Base-by-base conservation (phyloP, 2,113 vertebrate species). In the Myodes glareolus region DNA sequence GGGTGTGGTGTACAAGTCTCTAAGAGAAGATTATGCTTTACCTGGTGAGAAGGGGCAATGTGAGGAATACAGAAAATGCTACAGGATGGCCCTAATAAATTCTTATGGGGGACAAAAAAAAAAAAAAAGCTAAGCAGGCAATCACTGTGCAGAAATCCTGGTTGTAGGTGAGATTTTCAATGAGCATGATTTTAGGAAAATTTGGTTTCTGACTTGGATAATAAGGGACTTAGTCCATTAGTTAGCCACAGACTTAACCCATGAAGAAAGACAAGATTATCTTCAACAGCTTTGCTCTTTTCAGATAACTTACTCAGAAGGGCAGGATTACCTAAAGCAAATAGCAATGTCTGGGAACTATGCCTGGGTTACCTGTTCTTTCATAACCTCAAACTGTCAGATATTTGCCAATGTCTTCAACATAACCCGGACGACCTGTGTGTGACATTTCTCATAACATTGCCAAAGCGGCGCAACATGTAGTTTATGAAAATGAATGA, bases 21-120 rank as follows among this genome's bases (percentile, higher is more conserved):
- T 99, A 52, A 98, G 99, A 93, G 99, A 99, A 96, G 99, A 99
- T 73, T 99, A 99, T 19, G 99, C 99, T 90, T 99, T 99, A 99
- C 99, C 99, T 0, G 99, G 99, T 91, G 99, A 99, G 96, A 99
- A 99, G 97, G 99, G 99, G 96, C 99, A 99, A 98, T 99, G 99
- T 65, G 99, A 99, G 97, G 99, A 99, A 85, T 99, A 99, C 11
- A 99, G 99, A 70, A 98, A 50, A 99, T 99, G 99, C 98, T 99
- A 95, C 99, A 99, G 97, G 99, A 99, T 0, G 99, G 99, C 97
- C 99, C 99, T 90, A 99, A 99, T 96, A 99, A 99, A 85, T 99
- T 99, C 29, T 99, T 99, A 0, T 99, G 99, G 25, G 99, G 99
- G 96, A 99, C 99, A 99, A 96, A 99, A 95, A 99, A 99, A n/a